Evolutionary conservation across 2,113 vertebrate genomes (phyloP).

Genomic region (Glaucidium brasilianum): DNA sequence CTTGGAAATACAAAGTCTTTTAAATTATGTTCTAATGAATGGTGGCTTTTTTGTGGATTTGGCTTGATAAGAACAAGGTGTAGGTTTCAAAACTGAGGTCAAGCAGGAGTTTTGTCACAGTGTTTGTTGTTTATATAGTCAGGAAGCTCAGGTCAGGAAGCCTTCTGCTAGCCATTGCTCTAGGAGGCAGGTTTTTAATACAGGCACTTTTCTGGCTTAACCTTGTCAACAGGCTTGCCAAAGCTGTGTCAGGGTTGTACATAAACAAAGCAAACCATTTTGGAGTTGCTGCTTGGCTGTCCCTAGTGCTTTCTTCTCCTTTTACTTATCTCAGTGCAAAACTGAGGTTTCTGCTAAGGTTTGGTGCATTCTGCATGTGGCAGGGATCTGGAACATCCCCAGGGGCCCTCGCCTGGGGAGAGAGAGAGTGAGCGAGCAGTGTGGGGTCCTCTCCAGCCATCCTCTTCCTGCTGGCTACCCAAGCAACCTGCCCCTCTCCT

Average conservation of each 20-base stretch:
- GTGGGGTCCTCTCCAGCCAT: background rate
- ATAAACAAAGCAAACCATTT: background rate
- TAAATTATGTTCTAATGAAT: background rate
- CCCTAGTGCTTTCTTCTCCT: background rate
- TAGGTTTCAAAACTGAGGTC: background rate
- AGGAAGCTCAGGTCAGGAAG: background rate
- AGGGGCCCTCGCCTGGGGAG: background rate
- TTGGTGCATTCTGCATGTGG: rapidly evolving
- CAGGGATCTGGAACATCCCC: background rate
- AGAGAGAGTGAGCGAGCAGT: background rate
- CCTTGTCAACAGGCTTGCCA: background rate
- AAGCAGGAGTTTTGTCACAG: background rate
- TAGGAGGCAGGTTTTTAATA: background rate
- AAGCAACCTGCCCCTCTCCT: background rate
- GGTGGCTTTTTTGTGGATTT: background rate
- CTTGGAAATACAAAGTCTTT: background rate
- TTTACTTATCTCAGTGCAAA: background rate
- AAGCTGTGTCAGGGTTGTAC: background rate
- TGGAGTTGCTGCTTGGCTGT: background rate
- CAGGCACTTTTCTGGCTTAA: background rate
- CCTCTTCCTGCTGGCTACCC: background rate
- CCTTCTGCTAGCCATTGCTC: background rate
- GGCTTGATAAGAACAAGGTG: background rate
- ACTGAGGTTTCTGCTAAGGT: background rate
- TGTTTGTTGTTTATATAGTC: background rate